phyloP scores from a whole-genome alignment of 2,888 invertebrate genomes.

The Electrophaes corylata region DNA sequence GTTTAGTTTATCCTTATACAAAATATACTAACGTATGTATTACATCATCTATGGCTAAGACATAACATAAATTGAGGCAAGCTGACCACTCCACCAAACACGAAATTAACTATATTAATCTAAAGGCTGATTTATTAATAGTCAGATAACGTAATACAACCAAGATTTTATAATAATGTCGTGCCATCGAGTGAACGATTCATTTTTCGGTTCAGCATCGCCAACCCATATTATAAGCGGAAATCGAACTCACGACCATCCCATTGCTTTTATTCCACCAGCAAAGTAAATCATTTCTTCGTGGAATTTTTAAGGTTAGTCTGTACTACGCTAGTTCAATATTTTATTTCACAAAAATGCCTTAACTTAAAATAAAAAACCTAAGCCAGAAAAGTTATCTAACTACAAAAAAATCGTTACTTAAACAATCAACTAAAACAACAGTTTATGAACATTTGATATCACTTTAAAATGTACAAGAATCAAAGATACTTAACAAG shows the following conservation, averaged over 20 bases:
- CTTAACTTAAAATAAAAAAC: not conserved
- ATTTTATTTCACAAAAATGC: no score
- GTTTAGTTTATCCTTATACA: not conserved
- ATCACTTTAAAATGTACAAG: constrained; percentile 72
- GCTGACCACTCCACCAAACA: constrained; percentile 50
- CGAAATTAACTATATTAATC: constrained; percentile 43
- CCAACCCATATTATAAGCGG: no score
- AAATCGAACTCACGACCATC: no score
- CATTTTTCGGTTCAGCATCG: no score
- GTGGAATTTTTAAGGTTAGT: no score
- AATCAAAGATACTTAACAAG: constrained; percentile 67
- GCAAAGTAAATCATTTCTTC: no score
- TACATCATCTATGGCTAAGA: constrained; percentile 58
- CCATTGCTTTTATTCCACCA: no score
- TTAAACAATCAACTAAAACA: constrained; percentile 54
- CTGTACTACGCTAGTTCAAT: no score
- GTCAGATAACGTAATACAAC: constrained; percentile 11
- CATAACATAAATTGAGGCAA: constrained; percentile 52
- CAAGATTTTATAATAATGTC: no score
- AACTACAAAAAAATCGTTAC: not conserved
- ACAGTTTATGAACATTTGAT: constrained; percentile 55
- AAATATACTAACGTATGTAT: constrained; percentile 39
- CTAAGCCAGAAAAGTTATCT: not conserved
- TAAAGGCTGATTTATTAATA: constrained; percentile 2
- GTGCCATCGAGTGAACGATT: no score